Percentiles rank a stretch among this genome's conserved stretches.
These are phyloP conservation scores for Bombus sibiricus DNA, from an alignment of 1,140 invertebrate genomes.

Conservation along the genomic window DNA sequence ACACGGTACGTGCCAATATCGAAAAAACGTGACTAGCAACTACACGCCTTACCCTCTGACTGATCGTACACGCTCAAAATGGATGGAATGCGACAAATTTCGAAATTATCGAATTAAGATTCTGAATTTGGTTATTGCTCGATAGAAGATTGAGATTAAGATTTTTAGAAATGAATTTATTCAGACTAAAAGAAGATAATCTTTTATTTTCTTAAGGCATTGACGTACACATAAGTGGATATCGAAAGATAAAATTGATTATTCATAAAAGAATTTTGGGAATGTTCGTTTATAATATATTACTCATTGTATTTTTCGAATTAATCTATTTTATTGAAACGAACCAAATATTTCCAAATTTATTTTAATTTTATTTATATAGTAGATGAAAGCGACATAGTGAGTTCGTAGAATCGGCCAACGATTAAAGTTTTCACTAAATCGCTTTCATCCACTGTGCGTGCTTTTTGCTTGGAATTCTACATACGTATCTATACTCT, in stretches of 20 bases:
- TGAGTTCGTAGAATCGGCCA: no score
- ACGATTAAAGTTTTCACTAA: no score
- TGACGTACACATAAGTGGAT: neutral
- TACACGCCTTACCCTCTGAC: neutral
- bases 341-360: no score
- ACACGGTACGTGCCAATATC: slow-evolving; percentile 43
- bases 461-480: no score
- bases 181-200: neutral
- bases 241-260: neutral
- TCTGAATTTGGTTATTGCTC: neutral
- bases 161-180: neutral
- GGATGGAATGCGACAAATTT: neutral
- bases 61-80: neutral
- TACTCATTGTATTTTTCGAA: neutral
- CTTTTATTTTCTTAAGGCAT: neutral
- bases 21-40: slow-evolving; percentile 17
- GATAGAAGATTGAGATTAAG: neutral
- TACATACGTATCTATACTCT: no score
- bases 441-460: no score
- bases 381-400: no score
- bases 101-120: neutral
- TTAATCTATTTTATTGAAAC: no score
- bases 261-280: neutral
- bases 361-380: no score
- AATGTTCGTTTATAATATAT: neutral